Percentiles rank a stretch among this genome's conserved stretches.
phyloP scores from a whole-genome alignment of 2,113 vertebrate genomes.

The Rattus rattus region DNA sequence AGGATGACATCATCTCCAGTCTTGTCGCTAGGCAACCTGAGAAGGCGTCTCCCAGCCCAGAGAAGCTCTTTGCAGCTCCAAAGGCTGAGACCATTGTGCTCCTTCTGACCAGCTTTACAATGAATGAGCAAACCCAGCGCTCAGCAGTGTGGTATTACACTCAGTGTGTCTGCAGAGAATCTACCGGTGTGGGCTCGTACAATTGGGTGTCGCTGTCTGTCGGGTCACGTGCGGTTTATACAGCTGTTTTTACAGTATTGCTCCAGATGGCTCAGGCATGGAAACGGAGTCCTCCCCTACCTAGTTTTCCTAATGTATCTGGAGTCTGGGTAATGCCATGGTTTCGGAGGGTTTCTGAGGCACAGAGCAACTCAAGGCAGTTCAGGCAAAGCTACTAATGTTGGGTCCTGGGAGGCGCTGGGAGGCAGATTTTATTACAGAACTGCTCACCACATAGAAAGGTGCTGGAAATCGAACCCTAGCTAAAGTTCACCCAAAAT shows the following conservation, averaged over 20 bases:
- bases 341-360: not conserved
- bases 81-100: not conserved
- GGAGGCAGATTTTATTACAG: not conserved
- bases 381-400: not conserved
- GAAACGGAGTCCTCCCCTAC: not conserved
- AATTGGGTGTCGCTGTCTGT: not conserved
- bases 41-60: constrained; percentile 47
- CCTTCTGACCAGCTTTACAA: not conserved
- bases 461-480: not conserved
- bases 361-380: not conserved
- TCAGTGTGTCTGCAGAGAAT: not conserved
- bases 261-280: not conserved
- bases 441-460: not conserved
- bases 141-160: not conserved
- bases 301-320: not conserved
- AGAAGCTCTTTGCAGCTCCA: constrained; percentile 18
- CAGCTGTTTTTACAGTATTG: not conserved
- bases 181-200: not conserved
- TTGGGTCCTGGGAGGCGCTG: not conserved
- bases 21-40: constrained; percentile 64
- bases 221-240: not conserved
- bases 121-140: not conserved
- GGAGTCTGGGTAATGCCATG: not conserved
- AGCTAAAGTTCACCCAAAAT: constrained; percentile 54
- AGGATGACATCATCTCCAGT: constrained; percentile 61